A percentile compares a stretch with the other conserved stretches of the same genome.
Evolutionary conservation across 2,888 invertebrate genomes (phyloP).

Genomic region (Nemapogon koenigi): DNA sequence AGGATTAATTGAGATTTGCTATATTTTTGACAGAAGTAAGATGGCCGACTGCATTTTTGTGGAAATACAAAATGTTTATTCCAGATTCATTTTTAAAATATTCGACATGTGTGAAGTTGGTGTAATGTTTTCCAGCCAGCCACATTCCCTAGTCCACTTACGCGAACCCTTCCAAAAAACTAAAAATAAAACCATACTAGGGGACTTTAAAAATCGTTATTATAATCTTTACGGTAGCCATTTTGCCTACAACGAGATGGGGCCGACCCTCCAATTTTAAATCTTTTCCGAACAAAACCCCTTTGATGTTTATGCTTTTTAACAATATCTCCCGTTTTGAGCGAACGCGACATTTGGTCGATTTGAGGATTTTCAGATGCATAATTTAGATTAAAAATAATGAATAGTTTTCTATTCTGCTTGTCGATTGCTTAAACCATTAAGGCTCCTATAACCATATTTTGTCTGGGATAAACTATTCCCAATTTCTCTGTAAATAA

Average conservation of each 20-base stretch:
- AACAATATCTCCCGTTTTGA: constrained; percentile 56
- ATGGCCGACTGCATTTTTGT: no score
- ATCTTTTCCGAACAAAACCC: constrained; percentile 57
- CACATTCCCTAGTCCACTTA: constrained; percentile 49
- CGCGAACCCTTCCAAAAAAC: constrained; percentile 48
- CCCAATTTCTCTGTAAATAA: no score
- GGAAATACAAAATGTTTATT: no score
- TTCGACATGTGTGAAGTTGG: no score
- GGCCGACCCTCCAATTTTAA: constrained; percentile 62
- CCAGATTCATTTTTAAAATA: no score
- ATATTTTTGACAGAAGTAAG: no score
- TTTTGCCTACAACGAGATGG: constrained; percentile 37
- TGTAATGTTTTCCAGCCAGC: no score
- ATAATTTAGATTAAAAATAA: constrained; percentile 43
- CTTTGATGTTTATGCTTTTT: constrained; percentile 61
- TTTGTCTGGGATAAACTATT: no score
- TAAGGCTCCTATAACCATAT: no score
- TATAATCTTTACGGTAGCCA: constrained; percentile 60
- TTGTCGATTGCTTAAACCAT: no score
- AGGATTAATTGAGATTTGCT: no score
- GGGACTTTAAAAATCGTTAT: constrained; percentile 63
- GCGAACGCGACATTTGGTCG: constrained; percentile 54
- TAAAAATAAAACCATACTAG: constrained; percentile 25
- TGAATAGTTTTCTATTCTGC: constrained; percentile 6
- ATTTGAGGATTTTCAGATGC: constrained; percentile 54